phyloP scores from a whole-genome alignment of 2,797 vertebrate genomes.

The Arnoldichthys spilopterus region DNA sequence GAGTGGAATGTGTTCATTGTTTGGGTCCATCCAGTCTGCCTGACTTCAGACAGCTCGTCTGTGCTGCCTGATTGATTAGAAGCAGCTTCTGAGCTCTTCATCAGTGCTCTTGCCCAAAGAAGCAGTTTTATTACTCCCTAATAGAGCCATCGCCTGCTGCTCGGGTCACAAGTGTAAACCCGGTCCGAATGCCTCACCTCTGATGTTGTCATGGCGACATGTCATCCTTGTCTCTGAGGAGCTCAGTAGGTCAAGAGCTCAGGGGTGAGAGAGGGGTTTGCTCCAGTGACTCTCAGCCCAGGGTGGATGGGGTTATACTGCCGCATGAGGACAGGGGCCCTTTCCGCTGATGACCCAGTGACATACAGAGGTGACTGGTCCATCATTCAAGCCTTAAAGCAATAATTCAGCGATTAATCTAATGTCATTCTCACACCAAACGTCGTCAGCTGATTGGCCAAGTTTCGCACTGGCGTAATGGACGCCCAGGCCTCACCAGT shows the following conservation, averaged over 20 bases:
- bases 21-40: conserved; percentile 28
- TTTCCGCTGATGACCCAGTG: neutral
- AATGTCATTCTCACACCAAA: no score
- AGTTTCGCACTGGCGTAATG: no score
- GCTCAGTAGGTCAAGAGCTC: conserved; percentile 37
- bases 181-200: conserved; percentile 58
- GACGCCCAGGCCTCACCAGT: no score
- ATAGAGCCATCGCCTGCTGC: conserved; percentile 54
- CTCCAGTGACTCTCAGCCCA: conserved; percentile 4
- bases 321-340: neutral
- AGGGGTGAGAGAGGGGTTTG: conserved; percentile 10
- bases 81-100: conserved; percentile 36
- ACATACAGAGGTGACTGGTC: neutral
- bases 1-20: conserved; percentile 41
- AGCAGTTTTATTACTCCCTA: conserved; percentile 61
- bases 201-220: conserved; percentile 40
- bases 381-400: conserved; percentile 1
- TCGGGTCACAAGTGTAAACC: neutral
- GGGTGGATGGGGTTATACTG: conserved; percentile 9
- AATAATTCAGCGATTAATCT: neutral
- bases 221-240: conserved; percentile 8
- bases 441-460: no score
- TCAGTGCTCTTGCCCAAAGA: conserved; percentile 50
- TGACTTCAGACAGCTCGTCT: neutral
- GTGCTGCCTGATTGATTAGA: conserved; percentile 24